phyloP scores from a whole-genome alignment of 2,888 invertebrate genomes.

The Caenorhabditis parvicauda region DNA sequence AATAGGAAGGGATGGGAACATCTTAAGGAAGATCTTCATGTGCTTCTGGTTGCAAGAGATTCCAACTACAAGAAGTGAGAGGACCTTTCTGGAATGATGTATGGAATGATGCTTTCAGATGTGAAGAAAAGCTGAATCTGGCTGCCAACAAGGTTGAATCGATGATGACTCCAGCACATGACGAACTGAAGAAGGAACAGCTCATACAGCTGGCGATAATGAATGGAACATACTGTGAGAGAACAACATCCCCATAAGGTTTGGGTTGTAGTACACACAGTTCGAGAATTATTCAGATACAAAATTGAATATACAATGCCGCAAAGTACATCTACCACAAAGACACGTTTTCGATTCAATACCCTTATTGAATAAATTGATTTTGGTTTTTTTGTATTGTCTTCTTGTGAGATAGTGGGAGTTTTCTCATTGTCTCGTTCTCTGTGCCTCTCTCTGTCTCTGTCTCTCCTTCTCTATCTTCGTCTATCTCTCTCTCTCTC shows the following conservation, averaged over 20 bases:
- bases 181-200: constrained; percentile 97
- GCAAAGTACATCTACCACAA: too few species aligned
- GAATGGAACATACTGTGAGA: constrained; percentile 77
- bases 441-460: too few species aligned
- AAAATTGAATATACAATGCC: too few species aligned
- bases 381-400: too few species aligned
- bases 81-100: not conserved
- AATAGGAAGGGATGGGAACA: constrained; percentile 47
- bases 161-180: constrained; percentile 93
- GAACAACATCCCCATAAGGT: constrained; percentile 2
- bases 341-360: too few species aligned
- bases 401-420: too few species aligned
- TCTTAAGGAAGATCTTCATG: constrained; percentile 52
- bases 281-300: too few species aligned
- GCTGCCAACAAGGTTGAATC: constrained; percentile 97
- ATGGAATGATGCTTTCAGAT: constrained; percentile 14
- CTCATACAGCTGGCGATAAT: constrained; percentile 97
- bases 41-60: constrained; percentile 43
- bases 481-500: too few species aligned
- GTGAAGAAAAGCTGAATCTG: constrained; percentile 82
- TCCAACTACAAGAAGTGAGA: constrained; percentile 69
- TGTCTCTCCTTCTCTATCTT: too few species aligned
- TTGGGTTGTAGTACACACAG: too few species aligned
- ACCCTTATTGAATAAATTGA: too few species aligned
- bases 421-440: too few species aligned